A percentile compares a stretch with the other conserved stretches of the same genome.
phyloP scores from a whole-genome alignment of 2,797 vertebrate genomes.

The Gymnothorax javanicus region DNA sequence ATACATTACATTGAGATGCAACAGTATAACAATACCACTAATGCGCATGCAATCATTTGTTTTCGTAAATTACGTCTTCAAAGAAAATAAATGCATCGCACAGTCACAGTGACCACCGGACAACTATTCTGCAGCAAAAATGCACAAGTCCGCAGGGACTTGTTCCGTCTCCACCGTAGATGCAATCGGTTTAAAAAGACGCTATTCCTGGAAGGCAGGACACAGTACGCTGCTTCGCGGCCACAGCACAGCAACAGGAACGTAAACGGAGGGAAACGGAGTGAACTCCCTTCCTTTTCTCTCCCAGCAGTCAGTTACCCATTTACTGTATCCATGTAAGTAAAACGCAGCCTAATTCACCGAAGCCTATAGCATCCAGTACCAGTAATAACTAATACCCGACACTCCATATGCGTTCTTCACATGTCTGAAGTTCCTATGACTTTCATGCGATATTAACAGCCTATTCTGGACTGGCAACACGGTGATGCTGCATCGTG shows the following conservation, averaged over 20 bases:
- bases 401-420: too few relatives aligned
- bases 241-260: background rate
- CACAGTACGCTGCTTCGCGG: background rate
- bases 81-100: background rate
- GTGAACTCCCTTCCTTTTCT: constrained; percentile 21
- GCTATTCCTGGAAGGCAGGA: background rate
- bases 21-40: background rate
- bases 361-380: background rate
- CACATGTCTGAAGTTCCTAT: too few relatives aligned
- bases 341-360: background rate
- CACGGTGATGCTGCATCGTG: too few relatives aligned
- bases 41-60: background rate
- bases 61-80: background rate
- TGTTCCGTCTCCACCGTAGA: background rate
- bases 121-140: background rate
- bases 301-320: background rate
- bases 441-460: too few relatives aligned
- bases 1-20: background rate
- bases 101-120: background rate
- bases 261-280: background rate
- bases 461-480: too few relatives aligned
- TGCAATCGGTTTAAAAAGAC: background rate
- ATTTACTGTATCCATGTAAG: background rate
- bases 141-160: background rate
- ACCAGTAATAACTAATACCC: background rate